A percentile compares a stretch with the other conserved stretches of the same genome.
Evolutionary conservation across 2,888 invertebrate species (phyloP).

Genomic region (Tenthredo scrophulariae): DNA sequence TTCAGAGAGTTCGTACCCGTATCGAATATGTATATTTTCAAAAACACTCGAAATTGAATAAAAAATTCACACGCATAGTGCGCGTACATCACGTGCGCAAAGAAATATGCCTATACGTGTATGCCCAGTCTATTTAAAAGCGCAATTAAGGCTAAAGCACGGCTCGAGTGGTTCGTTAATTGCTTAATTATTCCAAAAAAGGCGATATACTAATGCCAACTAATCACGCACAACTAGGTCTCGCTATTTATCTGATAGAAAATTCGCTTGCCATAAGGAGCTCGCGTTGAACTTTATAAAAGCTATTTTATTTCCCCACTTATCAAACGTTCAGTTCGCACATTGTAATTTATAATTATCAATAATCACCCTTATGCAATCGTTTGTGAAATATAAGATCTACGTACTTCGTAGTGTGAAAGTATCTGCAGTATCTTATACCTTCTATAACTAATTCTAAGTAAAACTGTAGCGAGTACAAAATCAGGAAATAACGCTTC

Average conservation of each 20-base stretch:
- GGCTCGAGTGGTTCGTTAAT: background rate
- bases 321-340: background rate
- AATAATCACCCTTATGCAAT: background rate
- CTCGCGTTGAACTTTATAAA: background rate
- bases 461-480: background rate
- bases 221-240: background rate
- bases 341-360: background rate
- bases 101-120: background rate
- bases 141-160: constrained; percentile 9
- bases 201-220: constrained; percentile 14
- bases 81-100: background rate
- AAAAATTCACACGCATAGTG: background rate
- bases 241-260: background rate
- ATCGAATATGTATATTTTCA: background rate
- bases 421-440: background rate
- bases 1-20: background rate
- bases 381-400: background rate
- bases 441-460: background rate
- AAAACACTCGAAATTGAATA: constrained; percentile 13
- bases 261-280: background rate
- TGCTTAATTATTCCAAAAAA: constrained; percentile 36
- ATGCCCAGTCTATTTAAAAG: background rate
- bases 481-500: background rate
- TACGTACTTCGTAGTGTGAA: background rate
- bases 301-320: background rate